These are phyloP conservation scores for Bombus huntii DNA, from an alignment of 1,140 invertebrate species.

Conservation along the genomic window DNA sequence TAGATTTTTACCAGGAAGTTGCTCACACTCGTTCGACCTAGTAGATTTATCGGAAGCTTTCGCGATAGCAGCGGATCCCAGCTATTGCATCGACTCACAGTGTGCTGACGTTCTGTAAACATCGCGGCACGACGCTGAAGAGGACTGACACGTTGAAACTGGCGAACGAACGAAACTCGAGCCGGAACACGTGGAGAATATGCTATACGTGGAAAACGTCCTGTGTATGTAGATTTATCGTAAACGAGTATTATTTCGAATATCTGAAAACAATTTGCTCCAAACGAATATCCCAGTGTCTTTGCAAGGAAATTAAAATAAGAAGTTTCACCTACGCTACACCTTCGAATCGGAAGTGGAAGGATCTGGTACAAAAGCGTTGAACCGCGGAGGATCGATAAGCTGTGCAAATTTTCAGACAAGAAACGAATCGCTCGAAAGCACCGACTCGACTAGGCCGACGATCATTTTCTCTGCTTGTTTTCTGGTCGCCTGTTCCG, in stretches of 20 bases:
- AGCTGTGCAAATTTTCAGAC: background rate
- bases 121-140: background rate
- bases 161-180: background rate
- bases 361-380: background rate
- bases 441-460: conserved; percentile 39
- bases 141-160: background rate
- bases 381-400: background rate
- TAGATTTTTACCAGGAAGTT: background rate
- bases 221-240: no score
- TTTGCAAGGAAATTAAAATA: background rate
- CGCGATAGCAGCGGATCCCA: background rate
- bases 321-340: background rate
- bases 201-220: no score
- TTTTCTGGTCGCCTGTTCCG: conserved; percentile 40
- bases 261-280: background rate
- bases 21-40: no score
- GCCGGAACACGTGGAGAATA: no score
- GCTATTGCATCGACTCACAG: background rate
- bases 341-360: background rate
- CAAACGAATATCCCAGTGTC: no score
- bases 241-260: background rate
- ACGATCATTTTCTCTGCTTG: conserved; percentile 37
- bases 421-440: conserved; percentile 30
- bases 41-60: background rate
- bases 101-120: conserved; percentile 27